Conservation (phyloP, 2,888 invertebrate species). For the Drosophila rubida region DNA sequence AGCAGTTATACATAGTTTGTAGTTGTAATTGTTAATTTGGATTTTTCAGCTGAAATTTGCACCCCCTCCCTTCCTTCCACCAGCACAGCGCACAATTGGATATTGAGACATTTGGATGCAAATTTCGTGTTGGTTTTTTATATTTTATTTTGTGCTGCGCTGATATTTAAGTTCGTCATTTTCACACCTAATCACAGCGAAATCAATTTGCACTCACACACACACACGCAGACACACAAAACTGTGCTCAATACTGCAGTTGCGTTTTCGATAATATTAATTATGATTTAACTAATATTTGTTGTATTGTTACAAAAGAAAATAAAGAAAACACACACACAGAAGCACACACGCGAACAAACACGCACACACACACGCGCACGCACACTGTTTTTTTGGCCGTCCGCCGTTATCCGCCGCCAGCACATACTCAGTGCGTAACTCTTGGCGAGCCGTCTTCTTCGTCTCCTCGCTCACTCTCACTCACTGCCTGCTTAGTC, state of each 20-base stretch:
- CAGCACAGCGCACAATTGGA: constrained; percentile 17
- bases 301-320: constrained; percentile 49
- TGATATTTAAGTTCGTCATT: constrained; percentile 47
- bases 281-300: constrained; percentile 53
- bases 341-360: neutral
- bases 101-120: constrained; percentile 44
- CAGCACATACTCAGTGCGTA: constrained; percentile 61
- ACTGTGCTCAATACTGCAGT: constrained; percentile 31
- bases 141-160: constrained; percentile 23
- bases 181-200: constrained; percentile 40
- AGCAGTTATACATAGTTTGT: constrained; percentile 53
- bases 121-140: constrained; percentile 28
- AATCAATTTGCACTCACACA: constrained; percentile 51
- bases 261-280: constrained; percentile 37
- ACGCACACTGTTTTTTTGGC: constrained; percentile 53
- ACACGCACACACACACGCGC: constrained; percentile 37
- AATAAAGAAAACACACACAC: constrained; percentile 45
- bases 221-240: neutral
- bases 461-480: constrained; percentile 51
- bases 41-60: constrained; percentile 26
- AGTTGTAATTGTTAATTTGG: constrained; percentile 53
- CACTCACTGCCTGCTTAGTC: constrained; percentile 29
- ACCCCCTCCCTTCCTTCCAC: constrained; percentile 2
- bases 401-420: constrained; percentile 60
- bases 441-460: constrained; percentile 59